Conservation (phyloP, 2,797 vertebrate genomes). For the Crypturellus tataupa region DNA sequence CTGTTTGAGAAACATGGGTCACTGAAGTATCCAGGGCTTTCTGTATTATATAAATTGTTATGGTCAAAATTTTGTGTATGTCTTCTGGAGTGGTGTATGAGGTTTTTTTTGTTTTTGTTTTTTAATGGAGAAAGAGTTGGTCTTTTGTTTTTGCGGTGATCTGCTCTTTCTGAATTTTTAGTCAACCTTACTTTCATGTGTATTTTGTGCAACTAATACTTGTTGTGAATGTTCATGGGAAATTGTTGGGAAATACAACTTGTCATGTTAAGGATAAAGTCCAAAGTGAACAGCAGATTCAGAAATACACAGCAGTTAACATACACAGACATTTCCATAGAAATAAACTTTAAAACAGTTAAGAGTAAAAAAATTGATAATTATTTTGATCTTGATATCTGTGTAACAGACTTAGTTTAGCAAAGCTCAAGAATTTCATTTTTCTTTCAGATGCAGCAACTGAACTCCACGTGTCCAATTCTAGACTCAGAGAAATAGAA, state of each 20-base stretch:
- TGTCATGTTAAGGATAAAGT: not conserved
- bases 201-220: not conserved
- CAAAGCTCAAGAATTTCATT: slow-evolving; percentile 7
- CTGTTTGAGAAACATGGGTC: not conserved
- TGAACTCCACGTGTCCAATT: slow-evolving; percentile 88
- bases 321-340: not conserved
- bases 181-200: not conserved
- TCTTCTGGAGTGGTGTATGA: accelerated
- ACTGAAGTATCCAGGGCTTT: not conserved
- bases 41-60: not conserved
- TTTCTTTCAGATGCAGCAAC: slow-evolving; percentile 85
- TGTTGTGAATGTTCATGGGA: not conserved
- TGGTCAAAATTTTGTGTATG: not conserved
- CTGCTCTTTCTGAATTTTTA: not conserved
- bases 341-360: not conserved
- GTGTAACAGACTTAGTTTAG: not conserved
- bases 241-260: not conserved
- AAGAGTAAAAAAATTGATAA: not conserved
- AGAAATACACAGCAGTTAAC: not conserved
- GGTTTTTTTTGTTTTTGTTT: not conserved
- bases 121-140: not conserved
- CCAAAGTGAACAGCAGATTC: not conserved
- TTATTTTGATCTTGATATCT: not conserved
- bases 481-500: slow-evolving; percentile 88
- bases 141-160: not conserved